Conservation (phyloP, 1,140 invertebrate genomes). For the Platyscapa corneri region DNA sequence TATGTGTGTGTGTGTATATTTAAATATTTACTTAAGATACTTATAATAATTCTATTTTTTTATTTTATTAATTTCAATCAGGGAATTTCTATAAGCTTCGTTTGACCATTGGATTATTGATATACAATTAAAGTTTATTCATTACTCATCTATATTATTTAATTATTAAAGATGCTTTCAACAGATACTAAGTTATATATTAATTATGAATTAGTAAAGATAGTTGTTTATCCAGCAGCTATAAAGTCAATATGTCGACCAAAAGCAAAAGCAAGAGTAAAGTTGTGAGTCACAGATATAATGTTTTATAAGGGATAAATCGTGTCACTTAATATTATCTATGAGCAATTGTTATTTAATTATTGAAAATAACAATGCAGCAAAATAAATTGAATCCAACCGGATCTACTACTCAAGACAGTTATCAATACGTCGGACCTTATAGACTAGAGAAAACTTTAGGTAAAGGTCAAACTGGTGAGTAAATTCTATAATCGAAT, state of each 20-base stretch:
- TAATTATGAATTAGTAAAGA: not conserved
- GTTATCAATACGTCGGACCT: slow-evolving; percentile 96
- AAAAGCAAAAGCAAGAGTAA: slow-evolving; percentile 36
- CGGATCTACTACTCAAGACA: slow-evolving; percentile 78
- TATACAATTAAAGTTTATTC: not conserved
- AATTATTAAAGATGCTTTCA: slow-evolving; percentile 8
- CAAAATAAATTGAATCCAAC: slow-evolving; percentile 69
- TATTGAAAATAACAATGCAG: slow-evolving; percentile 59
- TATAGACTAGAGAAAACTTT: slow-evolving; percentile 99
- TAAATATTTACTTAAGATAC: no score
- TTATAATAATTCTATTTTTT: no score
- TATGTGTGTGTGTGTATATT: no score
- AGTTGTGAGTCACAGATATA: slow-evolving; percentile 26
- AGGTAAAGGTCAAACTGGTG: slow-evolving; percentile 99
- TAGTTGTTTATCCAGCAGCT: not conserved
- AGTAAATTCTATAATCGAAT: slow-evolving; percentile 53
- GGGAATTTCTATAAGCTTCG: no score
- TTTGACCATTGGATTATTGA: not conserved
- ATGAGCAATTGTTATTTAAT: not conserved
- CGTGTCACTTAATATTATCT: not conserved
- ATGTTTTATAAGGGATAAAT: not conserved
- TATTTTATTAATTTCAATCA: no score
- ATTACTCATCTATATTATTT: not conserved
- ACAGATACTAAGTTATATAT: not conserved
- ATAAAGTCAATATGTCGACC: slow-evolving; percentile 25